Conservation (phyloP, 2,888 invertebrate species). For the Agrochola litura region DNA sequence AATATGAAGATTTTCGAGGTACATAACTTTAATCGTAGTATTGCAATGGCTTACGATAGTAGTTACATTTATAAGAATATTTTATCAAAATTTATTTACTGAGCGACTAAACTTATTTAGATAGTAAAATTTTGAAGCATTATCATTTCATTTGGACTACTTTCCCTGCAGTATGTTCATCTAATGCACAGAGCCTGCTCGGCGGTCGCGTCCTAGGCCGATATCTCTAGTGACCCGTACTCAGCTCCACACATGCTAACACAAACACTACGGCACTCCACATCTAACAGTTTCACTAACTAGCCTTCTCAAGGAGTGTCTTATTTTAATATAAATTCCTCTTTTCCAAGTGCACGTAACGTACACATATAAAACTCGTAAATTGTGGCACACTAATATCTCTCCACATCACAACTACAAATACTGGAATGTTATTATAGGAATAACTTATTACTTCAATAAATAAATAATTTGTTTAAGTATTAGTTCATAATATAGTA, state of each 20-base stretch:
- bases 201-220: constrained; percentile 10
- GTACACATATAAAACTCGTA: constrained; percentile 49
- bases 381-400: constrained; percentile 63
- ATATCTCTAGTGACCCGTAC: neutral
- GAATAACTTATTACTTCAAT: constrained; percentile 32
- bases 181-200: constrained; percentile 30
- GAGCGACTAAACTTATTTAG: neutral
- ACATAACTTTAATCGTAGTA: neutral
- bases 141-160: neutral
- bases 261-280: constrained; percentile 25
- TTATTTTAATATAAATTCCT: constrained; percentile 62
- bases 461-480: constrained; percentile 41
- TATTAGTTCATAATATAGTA: constrained; percentile 40
- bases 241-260: constrained; percentile 11
- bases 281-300: constrained; percentile 35
- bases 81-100: neutral
- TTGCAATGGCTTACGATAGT: neutral
- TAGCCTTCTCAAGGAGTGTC: constrained; percentile 59
- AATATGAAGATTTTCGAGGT: neutral
- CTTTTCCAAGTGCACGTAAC: constrained; percentile 42
- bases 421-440: constrained; percentile 62
- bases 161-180: neutral
- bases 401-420: constrained; percentile 45
- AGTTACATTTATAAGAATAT: neutral
- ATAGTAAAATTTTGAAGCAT: neutral